Conservation (phyloP, 1,140 invertebrate species). For the Ceratina australensis region DNA sequence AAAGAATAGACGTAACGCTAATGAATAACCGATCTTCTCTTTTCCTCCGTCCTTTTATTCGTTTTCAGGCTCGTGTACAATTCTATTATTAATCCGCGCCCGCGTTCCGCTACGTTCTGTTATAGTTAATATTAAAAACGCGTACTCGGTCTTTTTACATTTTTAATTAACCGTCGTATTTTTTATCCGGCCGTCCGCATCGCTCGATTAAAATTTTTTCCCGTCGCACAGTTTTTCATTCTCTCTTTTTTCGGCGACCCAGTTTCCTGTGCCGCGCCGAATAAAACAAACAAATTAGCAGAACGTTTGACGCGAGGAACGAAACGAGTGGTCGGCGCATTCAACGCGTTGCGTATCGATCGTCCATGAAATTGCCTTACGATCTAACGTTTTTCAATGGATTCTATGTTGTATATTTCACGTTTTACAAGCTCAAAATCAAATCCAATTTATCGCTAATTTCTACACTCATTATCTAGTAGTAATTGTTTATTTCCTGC, state of each 20-base stretch:
- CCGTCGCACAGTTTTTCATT: background rate
- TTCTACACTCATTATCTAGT: too few species aligned
- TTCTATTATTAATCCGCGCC: conserved; percentile 53
- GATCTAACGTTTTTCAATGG: too few species aligned
- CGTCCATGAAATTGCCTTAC: too few species aligned
- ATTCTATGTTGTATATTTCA: background rate
- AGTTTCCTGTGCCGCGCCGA: background rate
- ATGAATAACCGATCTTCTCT: conserved; percentile 53
- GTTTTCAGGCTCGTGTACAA: background rate
- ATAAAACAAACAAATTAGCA: conserved; percentile 28
- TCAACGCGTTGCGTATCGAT: background rate
- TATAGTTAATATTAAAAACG: conserved; percentile 37
- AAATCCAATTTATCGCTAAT: too few species aligned
- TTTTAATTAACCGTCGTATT: conserved; percentile 39
- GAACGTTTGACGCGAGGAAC: background rate
- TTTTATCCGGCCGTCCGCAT: conserved; percentile 22
- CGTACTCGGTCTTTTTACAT: conserved; percentile 13
- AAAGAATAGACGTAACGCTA: conserved; percentile 7
- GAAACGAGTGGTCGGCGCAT: background rate
- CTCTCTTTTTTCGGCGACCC: background rate
- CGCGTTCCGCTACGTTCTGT: conserved; percentile 35
- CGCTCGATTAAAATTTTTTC: conserved; percentile 22
- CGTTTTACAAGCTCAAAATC: background rate
- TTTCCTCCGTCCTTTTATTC: conserved; percentile 46
- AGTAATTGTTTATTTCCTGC: too few species aligned